A percentile compares a stretch with the other conserved stretches of the same genome.
Conservation (phyloP, 2,888 invertebrate genomes). For the Eupithecia inturbata region DNA sequence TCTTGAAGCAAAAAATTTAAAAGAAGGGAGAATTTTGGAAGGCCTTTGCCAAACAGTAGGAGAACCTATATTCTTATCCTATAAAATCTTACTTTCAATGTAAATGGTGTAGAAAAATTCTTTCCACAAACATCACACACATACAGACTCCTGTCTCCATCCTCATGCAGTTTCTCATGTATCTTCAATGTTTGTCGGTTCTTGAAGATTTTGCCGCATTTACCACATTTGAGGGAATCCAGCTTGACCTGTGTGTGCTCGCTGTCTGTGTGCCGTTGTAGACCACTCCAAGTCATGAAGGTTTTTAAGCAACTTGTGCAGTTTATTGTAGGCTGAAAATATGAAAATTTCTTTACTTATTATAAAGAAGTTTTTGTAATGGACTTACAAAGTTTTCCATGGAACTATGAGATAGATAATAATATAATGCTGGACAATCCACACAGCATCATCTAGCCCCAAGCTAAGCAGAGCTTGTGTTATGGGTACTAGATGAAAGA, state of each 20-base stretch:
- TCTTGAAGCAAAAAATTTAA: too few species aligned
- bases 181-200: slow-evolving; percentile 64
- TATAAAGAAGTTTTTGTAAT: neutral
- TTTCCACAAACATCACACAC: slow-evolving; percentile 77
- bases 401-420: too few species aligned
- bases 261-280: slow-evolving; percentile 66
- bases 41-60: too few species aligned
- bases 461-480: too few species aligned
- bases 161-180: slow-evolving; percentile 67
- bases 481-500: too few species aligned
- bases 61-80: too few species aligned
- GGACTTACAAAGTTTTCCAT: too few species aligned
- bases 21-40: too few species aligned
- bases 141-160: slow-evolving; percentile 56
- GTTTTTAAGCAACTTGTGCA: slow-evolving; percentile 70
- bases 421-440: too few species aligned
- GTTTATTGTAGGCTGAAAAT: slow-evolving; percentile 56
- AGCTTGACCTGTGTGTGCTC: slow-evolving; percentile 63
- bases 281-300: slow-evolving; percentile 70
- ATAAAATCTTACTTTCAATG: slow-evolving; percentile 69
- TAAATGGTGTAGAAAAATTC: slow-evolving; percentile 60
- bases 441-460: too few species aligned
- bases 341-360: neutral
- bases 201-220: slow-evolving; percentile 72
- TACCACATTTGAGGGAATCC: slow-evolving; percentile 62